Conservation (phyloP, 2,113 vertebrate genomes). For the Pogona vitticeps region DNA sequence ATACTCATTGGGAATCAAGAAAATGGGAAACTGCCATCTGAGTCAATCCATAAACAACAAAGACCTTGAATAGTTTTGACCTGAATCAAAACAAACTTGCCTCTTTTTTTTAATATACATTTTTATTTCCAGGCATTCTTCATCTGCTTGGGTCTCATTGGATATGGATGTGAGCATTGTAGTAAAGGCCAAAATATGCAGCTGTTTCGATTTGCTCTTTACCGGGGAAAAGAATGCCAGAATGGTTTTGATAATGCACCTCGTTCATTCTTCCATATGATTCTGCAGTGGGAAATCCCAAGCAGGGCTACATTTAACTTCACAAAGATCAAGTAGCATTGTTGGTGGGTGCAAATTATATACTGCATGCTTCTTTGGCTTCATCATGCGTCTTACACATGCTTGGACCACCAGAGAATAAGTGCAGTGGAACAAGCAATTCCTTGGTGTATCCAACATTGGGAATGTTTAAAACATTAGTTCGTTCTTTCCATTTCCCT, state of each 20-base stretch:
- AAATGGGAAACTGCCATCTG: neutral
- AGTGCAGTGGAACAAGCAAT: neutral
- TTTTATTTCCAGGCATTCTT: slow-evolving; percentile 9
- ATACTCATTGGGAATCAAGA: neutral
- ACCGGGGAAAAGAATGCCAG: neutral
- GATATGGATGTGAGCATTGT: neutral
- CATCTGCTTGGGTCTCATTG: neutral
- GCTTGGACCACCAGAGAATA: neutral
- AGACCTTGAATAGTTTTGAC: neutral
- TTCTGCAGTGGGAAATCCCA: neutral
- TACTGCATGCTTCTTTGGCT: neutral
- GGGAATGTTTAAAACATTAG: neutral
- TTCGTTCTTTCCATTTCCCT: neutral
- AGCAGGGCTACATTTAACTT: neutral
- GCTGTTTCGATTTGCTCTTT: neutral
- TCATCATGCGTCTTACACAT: neutral
- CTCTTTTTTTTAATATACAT: neutral
- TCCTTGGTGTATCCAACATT: neutral
- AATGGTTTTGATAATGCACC: slow-evolving; percentile 13
- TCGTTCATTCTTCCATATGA: neutral
- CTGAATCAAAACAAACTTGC: neutral
- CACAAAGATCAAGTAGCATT: neutral
- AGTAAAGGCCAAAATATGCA: neutral
- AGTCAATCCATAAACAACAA: neutral
- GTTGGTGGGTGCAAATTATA: neutral